Percentiles rank a stretch among this genome's conserved stretches.
Evolutionary conservation across 2,113 vertebrate species (phyloP).

Genomic region (Leuciscus idus): DNA sequence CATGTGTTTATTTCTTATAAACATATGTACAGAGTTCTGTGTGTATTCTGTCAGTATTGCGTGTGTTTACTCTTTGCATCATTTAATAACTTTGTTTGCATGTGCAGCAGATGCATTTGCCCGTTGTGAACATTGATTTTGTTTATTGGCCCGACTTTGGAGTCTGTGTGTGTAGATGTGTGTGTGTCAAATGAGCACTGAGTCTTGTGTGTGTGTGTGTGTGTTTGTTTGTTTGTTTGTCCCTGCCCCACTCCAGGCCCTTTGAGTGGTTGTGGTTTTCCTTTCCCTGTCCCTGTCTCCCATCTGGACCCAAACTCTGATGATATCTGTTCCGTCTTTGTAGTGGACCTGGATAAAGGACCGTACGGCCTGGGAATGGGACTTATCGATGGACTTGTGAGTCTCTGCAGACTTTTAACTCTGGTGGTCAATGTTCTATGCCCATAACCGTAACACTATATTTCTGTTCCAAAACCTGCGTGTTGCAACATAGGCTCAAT

Average conservation of each 20-base stretch:
- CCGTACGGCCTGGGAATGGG: constrained; percentile 94
- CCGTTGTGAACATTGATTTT: constrained; percentile 1
- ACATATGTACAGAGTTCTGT: constrained; percentile 57
- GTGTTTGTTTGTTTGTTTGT: constrained; percentile 67
- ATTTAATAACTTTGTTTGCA: constrained; percentile 34
- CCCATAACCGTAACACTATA: neutral
- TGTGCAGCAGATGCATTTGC: constrained; percentile 37
- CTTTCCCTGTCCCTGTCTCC: constrained; percentile 77
- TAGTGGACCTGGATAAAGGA: constrained; percentile 94
- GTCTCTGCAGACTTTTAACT: constrained; percentile 55
- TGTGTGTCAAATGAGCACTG: constrained; percentile 35
- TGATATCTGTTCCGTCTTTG: constrained; percentile 88
- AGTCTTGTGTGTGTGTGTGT: constrained; percentile 62
- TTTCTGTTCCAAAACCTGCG: neutral
- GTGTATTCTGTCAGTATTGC: neutral
- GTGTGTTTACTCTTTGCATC: constrained; percentile 6
- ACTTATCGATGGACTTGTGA: constrained; percentile 93
- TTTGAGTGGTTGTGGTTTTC: constrained; percentile 79
- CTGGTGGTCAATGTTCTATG: neutral
- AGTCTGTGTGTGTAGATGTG: constrained; percentile 52
- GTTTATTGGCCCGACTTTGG: neutral
- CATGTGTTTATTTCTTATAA: constrained; percentile 64
- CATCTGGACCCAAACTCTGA: constrained; percentile 75
- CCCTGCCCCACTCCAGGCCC: constrained; percentile 76
- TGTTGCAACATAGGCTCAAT: neutral